Evolutionary conservation across 2,113 vertebrate genomes (phyloP).

Genomic region (Psettodes erumei): DNA sequence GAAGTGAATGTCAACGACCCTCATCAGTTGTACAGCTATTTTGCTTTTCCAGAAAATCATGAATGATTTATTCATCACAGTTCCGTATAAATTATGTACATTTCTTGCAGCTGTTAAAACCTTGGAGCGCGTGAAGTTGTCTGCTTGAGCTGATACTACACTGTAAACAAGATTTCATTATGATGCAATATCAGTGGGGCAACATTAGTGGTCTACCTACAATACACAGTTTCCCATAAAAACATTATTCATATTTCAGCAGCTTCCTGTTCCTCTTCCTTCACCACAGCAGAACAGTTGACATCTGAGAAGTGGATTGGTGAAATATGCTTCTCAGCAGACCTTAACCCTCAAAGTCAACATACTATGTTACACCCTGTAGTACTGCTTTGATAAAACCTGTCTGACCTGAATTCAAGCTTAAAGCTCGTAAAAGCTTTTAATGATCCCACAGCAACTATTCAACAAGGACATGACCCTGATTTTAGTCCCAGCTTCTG

Average conservation of each 20-base stretch:
- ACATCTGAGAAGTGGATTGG: slow-evolving; percentile 27
- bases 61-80: slow-evolving; percentile 48
- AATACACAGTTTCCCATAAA: slow-evolving; percentile 12
- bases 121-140: slow-evolving; percentile 14
- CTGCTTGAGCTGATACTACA: slow-evolving; percentile 14
- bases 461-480: slow-evolving; percentile 40
- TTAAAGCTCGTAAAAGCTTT: slow-evolving; percentile 48
- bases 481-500: slow-evolving; percentile 36
- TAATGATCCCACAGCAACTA: slow-evolving; percentile 37
- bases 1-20: slow-evolving; percentile 50
- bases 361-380: neutral
- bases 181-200: neutral
- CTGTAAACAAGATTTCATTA: slow-evolving; percentile 31
- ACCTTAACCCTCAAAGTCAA: slow-evolving; percentile 26
- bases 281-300: slow-evolving; percentile 9
- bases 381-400: slow-evolving; percentile 27
- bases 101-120: slow-evolving; percentile 37
- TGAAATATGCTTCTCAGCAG: slow-evolving; percentile 24
- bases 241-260: slow-evolving; percentile 34
- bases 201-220: neutral
- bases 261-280: slow-evolving; percentile 20
- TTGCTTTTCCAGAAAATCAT: slow-evolving; percentile 36
- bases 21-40: slow-evolving; percentile 44
- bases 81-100: slow-evolving; percentile 49
- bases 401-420: slow-evolving; percentile 2